Conservation (phyloP, 2,888 invertebrate species). For the Eilema sororculum region DNA sequence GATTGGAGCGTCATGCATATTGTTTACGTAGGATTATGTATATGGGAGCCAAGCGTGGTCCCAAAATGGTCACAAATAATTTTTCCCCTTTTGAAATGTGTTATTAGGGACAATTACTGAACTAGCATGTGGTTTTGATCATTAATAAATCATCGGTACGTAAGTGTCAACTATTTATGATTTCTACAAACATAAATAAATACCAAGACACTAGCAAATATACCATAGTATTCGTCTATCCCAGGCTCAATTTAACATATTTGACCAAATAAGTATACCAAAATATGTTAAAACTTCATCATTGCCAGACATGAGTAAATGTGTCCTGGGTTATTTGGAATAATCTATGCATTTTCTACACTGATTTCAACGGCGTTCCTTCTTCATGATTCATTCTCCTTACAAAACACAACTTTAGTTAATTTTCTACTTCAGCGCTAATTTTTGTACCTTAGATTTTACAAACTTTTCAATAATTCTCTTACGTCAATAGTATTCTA, state of each 20-base stretch:
- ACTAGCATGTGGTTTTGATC: neutral
- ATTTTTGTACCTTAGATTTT: too few relatives aligned
- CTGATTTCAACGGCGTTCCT: too few relatives aligned
- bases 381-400: neutral
- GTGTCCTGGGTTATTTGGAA: neutral
- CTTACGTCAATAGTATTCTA: neutral
- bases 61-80: slow-evolving; percentile 17
- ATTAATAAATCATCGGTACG: slow-evolving; percentile 5
- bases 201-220: too few relatives aligned
- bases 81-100: slow-evolving; percentile 22
- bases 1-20: slow-evolving; percentile 68
- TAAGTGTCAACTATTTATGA: neutral
- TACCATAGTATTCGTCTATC: neutral
- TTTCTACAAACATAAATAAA: neutral
- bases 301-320: neutral
- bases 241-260: neutral
- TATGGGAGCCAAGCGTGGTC: slow-evolving; percentile 56
- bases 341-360: too few relatives aligned
- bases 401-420: neutral
- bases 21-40: slow-evolving; percentile 42
- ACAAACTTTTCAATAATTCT: too few relatives aligned
- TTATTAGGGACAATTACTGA: neutral
- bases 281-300: too few relatives aligned
- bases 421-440: neutral
- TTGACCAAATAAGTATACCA: too few relatives aligned